phyloP scores from a whole-genome alignment of 2,113 vertebrate species.

The Laterallus jamaicensis region DNA sequence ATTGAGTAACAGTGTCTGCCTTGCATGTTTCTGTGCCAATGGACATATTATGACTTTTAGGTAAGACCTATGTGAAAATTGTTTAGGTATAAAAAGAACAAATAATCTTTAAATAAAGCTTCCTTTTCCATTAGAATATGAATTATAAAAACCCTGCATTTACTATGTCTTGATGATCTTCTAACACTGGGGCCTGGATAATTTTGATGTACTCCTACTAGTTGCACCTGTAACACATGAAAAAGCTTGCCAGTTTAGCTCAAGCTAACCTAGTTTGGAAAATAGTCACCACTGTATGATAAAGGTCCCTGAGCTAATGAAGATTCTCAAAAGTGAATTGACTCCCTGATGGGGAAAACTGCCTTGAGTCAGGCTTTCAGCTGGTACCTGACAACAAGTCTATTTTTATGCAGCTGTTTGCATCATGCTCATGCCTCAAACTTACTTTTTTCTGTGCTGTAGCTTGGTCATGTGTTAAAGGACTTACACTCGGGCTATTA shows the following conservation, averaged over 20 bases:
- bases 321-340: not conserved
- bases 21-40: conserved; percentile 98
- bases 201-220: not conserved
- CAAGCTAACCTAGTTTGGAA: not conserved
- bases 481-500: not conserved
- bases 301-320: not conserved
- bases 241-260: not conserved
- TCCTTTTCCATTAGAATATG: not conserved
- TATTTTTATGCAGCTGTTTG: not conserved
- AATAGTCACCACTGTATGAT: not conserved
- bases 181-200: not conserved
- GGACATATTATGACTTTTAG: conserved; percentile 99
- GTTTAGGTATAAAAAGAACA: not conserved
- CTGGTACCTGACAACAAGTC: not conserved
- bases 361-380: not conserved
- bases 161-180: not conserved
- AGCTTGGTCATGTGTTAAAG: not conserved
- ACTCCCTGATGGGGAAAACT: not conserved
- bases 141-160: not conserved
- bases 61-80: conserved; percentile 73
- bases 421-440: not conserved
- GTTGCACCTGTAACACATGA: not conserved
- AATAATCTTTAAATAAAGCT: not conserved
- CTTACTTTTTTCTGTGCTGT: not conserved
- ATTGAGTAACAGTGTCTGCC: conserved; percentile 87